phyloP scores from a whole-genome alignment of 2,888 invertebrate genomes.

The Spialia ferax region DNA sequence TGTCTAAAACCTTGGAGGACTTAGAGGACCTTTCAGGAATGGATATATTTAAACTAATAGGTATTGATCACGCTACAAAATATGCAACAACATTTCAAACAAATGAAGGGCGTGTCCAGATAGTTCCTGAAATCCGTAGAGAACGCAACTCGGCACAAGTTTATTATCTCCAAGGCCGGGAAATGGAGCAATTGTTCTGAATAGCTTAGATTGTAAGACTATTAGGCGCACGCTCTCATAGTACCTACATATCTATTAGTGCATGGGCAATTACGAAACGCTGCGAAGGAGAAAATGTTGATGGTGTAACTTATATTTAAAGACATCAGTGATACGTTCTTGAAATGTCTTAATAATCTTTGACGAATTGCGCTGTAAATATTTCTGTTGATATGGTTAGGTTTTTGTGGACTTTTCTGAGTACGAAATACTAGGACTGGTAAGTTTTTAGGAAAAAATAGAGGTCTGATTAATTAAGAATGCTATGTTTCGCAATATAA shows the following conservation, averaged over 20 bases:
- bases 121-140: constrained; percentile 44
- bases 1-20: no score
- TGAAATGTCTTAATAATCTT: constrained; percentile 4
- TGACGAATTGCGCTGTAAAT: not conserved
- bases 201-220: constrained; percentile 47
- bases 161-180: constrained; percentile 50
- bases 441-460: no score
- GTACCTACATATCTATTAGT: constrained; percentile 39
- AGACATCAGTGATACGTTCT: not conserved
- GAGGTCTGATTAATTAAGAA: no score
- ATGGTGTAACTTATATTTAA: constrained; percentile 26
- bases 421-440: no score
- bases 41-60: no score
- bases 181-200: constrained; percentile 53
- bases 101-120: constrained; percentile 37
- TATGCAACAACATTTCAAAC: constrained; percentile 6
- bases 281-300: constrained; percentile 43
- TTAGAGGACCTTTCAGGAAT: no score
- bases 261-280: constrained; percentile 39
- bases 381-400: not conserved
- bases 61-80: constrained; percentile 2
- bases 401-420: not conserved
- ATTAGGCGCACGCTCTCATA: constrained; percentile 45
- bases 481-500: no score
- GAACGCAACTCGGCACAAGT: constrained; percentile 44